A percentile compares a stretch with the other conserved stretches of the same genome.
Conservation (phyloP, 2,113 vertebrate genomes). For the Pavo muticus region DNA sequence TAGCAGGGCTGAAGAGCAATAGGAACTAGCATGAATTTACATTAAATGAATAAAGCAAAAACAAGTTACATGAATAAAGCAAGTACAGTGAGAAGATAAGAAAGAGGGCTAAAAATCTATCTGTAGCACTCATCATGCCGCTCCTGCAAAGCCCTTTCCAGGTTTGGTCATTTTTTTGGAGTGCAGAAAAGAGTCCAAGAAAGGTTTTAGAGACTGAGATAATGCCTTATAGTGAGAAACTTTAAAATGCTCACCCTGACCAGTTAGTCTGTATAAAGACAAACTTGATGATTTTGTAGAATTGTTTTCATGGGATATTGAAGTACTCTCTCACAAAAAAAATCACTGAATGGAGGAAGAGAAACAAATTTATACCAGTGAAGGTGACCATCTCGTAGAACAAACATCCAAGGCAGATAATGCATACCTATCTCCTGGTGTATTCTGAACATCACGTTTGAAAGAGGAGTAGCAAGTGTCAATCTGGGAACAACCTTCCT, state of each 20-base stretch:
- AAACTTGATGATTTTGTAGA: not conserved
- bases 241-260: not conserved
- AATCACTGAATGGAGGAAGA: not conserved
- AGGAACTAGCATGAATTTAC: not conserved
- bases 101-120: not conserved
- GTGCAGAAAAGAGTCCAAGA: not conserved
- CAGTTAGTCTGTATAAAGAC: not conserved
- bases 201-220: not conserved
- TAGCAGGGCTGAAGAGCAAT: not conserved
- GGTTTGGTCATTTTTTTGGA: not conserved
- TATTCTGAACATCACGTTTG: not conserved
- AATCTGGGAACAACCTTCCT: not conserved
- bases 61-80: not conserved
- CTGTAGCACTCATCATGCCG: not conserved
- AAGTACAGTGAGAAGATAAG: not conserved
- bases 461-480: not conserved
- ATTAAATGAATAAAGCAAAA: not conserved
- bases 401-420: not conserved
- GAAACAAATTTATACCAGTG: not conserved
- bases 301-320: not conserved
- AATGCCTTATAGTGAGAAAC: not conserved
- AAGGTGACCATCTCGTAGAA: not conserved
- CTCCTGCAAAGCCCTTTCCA: not conserved
- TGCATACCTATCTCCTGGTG: not conserved
- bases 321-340: not conserved